Base-by-base conservation (phyloP, 1,140 invertebrate genomes). In the Drosophila gunungcola region DNA sequence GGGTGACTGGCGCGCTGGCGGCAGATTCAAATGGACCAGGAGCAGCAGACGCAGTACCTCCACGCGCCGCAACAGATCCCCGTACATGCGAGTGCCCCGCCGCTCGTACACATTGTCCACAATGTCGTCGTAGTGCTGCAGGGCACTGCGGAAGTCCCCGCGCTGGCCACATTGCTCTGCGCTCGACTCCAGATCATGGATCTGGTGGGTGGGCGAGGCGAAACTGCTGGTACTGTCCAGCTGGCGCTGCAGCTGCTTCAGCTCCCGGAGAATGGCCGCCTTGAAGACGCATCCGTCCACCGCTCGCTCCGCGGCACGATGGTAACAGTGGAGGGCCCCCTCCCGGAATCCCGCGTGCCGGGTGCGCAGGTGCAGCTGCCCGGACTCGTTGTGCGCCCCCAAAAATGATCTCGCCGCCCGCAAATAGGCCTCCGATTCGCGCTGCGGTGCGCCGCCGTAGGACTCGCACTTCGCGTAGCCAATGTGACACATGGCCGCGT, bases 81-180 rank as follows among this genome's bases (percentile, higher is more conserved):
- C 61, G 49, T 92, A 92, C 41, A 92, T 73, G 7, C 49, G 27
- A 4, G 91, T 76, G 0, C 58, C 75, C 5, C 91, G 86, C 5
- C 91, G 84, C 60, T 92, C 92, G n/a, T 82, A 84, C 0, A 92
- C 78, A 46, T 92, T 89, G 25, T 92, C 92, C 13, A 88, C 85
- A 62, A 92, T 92, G 56, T 92, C 92, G 29, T 92, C 91, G 27
- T 91, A 57, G 49, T 92, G 90, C 13, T 85, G 91, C 38, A 92
- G 52, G 1, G 91, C 91, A 7, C 42, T 63, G 0, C 91, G 62
- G 41, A 76, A 92, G 55, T 92, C 90, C 2, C 62, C 60, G 0
- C 73, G 64, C 29, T 73, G 57, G 2, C 91, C 67, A 13, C 73
- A 63, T 21, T 72, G 51, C 34, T 90, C 80, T 2, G 91, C 88